These are phyloP conservation scores for Bolborhynchus lineola DNA, from an alignment of 2,113 vertebrate genomes.

Conservation along the genomic window DNA sequence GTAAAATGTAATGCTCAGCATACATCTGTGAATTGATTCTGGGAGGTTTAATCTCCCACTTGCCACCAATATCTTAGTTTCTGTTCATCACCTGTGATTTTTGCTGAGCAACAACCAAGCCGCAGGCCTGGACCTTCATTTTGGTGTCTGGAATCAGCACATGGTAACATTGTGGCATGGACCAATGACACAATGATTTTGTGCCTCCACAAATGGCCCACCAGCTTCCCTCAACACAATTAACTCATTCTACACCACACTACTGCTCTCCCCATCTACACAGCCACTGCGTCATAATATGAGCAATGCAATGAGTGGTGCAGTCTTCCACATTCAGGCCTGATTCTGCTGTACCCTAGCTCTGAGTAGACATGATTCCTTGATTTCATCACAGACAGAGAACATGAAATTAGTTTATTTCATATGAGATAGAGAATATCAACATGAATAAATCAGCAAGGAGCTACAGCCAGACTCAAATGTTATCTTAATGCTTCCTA, in stretches of 20 bases:
- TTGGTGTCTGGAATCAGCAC: background rate
- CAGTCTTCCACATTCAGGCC: background rate
- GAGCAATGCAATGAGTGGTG: rapidly evolving
- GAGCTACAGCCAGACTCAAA: background rate
- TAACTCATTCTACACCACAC: rapidly evolving
- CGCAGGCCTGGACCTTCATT: background rate
- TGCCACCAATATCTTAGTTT: background rate
- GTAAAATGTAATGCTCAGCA: background rate
- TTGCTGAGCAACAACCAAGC: background rate
- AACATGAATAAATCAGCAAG: background rate
- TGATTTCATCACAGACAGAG: background rate
- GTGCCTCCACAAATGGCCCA: background rate
- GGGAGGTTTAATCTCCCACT: background rate
- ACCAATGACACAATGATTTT: background rate
- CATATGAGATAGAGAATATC: background rate
- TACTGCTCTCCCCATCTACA: background rate
- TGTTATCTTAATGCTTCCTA: background rate
- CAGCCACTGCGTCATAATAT: rapidly evolving
- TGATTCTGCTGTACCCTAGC: background rate
- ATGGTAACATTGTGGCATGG: background rate
- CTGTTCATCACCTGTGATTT: background rate
- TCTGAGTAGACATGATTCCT: background rate
- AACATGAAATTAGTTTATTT: background rate
- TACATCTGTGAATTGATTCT: background rate
- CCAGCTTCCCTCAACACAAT: background rate